phyloP scores from a whole-genome alignment of 37 sponge, comb jelly and placozoan species.

The Ianthella basta region DNA sequence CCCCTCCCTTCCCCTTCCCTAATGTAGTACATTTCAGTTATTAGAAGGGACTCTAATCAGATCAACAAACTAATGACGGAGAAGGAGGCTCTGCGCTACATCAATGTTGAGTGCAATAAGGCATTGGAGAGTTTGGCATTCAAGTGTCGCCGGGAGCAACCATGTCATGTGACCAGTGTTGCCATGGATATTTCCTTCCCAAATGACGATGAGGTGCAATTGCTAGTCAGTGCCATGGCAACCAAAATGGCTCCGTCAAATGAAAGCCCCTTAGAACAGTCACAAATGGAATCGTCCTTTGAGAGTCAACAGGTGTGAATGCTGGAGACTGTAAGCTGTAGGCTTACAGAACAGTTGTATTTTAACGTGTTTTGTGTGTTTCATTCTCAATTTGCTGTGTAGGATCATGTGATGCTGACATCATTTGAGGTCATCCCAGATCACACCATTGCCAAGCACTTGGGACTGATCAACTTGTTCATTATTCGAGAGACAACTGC shows the following conservation, averaged over 20 bases:
- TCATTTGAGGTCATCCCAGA: background rate
- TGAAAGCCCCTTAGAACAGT: background rate
- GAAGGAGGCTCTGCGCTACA: background rate
- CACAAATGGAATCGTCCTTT: too few species aligned
- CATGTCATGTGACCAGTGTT: slow-evolving; percentile 52
- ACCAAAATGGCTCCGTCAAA: background rate
- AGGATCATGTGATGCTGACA: slow-evolving; percentile 20
- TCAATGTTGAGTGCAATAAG: background rate
- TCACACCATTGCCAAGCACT: background rate
- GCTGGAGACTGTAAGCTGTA: too few species aligned
- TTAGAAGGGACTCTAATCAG: background rate
- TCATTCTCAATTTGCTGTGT: too few species aligned
- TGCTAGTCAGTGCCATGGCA: background rate
- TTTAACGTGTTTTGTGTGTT: too few species aligned
- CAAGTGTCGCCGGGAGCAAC: slow-evolving; percentile 42
- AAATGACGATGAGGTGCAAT: slow-evolving; percentile 78
- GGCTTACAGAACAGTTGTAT: too few species aligned
- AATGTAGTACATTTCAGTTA: background rate
- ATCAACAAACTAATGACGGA: background rate
- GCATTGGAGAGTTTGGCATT: slow-evolving; percentile 53
- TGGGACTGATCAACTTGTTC: slow-evolving; percentile 15
- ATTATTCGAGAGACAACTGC: slow-evolving; percentile 14
- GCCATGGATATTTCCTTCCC: slow-evolving; percentile 56
- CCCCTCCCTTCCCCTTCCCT: slow-evolving; percentile 14
- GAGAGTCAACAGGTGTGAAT: too few species aligned